These are phyloP conservation scores for Hyla sarda DNA, from an alignment of 2,113 vertebrate species.

Conservation along the genomic window DNA sequence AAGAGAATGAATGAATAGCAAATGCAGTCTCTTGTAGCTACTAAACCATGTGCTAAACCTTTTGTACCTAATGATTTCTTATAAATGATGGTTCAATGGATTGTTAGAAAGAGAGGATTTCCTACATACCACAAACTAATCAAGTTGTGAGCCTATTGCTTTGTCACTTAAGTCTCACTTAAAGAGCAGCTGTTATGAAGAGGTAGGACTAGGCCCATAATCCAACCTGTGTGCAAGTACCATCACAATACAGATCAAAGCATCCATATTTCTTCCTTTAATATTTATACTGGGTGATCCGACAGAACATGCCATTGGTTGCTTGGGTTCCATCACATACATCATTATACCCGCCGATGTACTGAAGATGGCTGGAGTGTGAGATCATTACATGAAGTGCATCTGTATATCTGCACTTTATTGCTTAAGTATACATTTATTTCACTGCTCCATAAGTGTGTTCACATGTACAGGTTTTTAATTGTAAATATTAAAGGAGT, in stretches of 20 bases:
- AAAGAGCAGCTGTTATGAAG: background rate
- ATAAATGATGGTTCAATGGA: background rate
- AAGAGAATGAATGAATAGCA: conserved; percentile 35
- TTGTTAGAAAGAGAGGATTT: background rate
- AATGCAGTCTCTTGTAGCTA: background rate
- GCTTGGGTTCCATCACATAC: background rate
- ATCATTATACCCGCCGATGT: background rate
- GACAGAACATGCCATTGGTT: background rate
- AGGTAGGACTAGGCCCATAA: background rate
- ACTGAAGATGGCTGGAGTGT: background rate
- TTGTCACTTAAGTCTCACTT: background rate
- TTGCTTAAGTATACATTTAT: background rate
- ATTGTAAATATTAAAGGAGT: too few species aligned
- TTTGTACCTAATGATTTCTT: conserved; percentile 13
- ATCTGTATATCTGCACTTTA: background rate
- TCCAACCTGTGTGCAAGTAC: background rate
- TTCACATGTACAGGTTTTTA: too few species aligned
- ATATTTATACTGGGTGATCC: background rate
- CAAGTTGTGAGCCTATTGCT: background rate
- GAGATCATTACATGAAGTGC: too few species aligned
- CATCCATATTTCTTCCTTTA: background rate
- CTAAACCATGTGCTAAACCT: conserved; percentile 13
- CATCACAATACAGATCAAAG: background rate
- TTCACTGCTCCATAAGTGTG: background rate
- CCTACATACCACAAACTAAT: background rate